These are phyloP conservation scores for Taurulus bubalis DNA, from an alignment of 2,113 vertebrate species.

Conservation along the genomic window DNA sequence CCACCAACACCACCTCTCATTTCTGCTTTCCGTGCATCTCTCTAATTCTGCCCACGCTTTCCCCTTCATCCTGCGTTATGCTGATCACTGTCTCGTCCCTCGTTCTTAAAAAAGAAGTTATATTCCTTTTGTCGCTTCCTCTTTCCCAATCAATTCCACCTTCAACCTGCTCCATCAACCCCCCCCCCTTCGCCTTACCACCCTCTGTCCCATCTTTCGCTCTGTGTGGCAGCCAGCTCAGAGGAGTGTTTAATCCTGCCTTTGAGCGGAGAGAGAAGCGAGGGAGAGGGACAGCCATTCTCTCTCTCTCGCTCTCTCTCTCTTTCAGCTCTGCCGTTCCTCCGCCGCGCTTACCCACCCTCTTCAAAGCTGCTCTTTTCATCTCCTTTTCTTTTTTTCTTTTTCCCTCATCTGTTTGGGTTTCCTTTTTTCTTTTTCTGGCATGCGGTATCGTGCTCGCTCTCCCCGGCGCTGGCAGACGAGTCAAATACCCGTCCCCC, in stretches of 20 bases:
- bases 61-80: constrained; percentile 20
- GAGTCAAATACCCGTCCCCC: constrained; percentile 70
- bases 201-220: constrained; percentile 69
- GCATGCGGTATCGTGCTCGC: constrained; percentile 63
- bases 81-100: constrained; percentile 35
- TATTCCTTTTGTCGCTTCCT: constrained; percentile 41
- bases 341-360: constrained; percentile 70
- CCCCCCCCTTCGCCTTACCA: constrained; percentile 18
- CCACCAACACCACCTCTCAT: not conserved
- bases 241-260: constrained; percentile 82
- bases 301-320: constrained; percentile 39
- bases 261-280: constrained; percentile 73
- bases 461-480: constrained; percentile 67
- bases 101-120: constrained; percentile 21
- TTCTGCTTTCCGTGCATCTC: constrained; percentile 28
- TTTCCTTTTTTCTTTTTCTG: constrained; percentile 66
- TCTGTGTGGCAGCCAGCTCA: constrained; percentile 79
- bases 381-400: constrained; percentile 57
- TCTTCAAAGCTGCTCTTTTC: constrained; percentile 82
- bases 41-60: constrained; percentile 24
- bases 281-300: constrained; percentile 76
- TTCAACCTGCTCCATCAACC: constrained; percentile 55
- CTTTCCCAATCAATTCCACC: constrained; percentile 71
- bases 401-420: constrained; percentile 79
- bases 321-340: constrained; percentile 68